A percentile compares a stretch with the other conserved stretches of the same genome.
Evolutionary conservation across 1,140 invertebrate species (phyloP).

Genomic region (Micrasema minimum): DNA sequence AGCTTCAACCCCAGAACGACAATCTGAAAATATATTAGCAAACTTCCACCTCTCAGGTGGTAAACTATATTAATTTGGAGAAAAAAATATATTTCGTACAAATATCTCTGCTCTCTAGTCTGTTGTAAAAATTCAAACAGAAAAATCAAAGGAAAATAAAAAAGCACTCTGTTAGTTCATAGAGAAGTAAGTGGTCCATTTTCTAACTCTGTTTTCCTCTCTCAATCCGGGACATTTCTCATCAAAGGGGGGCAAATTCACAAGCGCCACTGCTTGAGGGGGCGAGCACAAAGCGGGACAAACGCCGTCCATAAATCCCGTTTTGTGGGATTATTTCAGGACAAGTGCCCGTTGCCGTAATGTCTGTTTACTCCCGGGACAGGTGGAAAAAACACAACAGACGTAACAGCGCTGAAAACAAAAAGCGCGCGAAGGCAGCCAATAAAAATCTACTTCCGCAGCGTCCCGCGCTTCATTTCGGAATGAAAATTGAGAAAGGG

Average conservation of each 20-base stretch:
- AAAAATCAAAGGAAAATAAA: too few relatives aligned
- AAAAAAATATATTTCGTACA: too few relatives aligned
- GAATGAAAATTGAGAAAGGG: neutral
- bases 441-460: constrained; percentile 25
- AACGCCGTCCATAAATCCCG: constrained; percentile 31
- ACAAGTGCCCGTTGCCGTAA: constrained; percentile 30
- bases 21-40: too few relatives aligned
- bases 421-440: constrained; percentile 32
- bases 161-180: too few relatives aligned
- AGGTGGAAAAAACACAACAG: constrained; percentile 31
- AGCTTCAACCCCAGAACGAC: too few relatives aligned
- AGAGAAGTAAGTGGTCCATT: too few relatives aligned
- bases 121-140: too few relatives aligned
- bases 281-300: neutral
- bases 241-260: constrained; percentile 2
- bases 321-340: constrained; percentile 29
- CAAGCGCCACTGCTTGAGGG: neutral
- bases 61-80: too few relatives aligned
- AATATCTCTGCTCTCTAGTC: too few relatives aligned
- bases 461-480: constrained; percentile 10
- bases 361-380: constrained; percentile 40
- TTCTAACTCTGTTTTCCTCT: neutral
- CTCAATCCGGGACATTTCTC: neutral
- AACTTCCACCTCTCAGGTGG: too few relatives aligned
- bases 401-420: constrained; percentile 19